Percentiles rank a stretch among this genome's conserved stretches.
Conservation (phyloP, 2,888 invertebrate species). For the Synergus japonicus region DNA sequence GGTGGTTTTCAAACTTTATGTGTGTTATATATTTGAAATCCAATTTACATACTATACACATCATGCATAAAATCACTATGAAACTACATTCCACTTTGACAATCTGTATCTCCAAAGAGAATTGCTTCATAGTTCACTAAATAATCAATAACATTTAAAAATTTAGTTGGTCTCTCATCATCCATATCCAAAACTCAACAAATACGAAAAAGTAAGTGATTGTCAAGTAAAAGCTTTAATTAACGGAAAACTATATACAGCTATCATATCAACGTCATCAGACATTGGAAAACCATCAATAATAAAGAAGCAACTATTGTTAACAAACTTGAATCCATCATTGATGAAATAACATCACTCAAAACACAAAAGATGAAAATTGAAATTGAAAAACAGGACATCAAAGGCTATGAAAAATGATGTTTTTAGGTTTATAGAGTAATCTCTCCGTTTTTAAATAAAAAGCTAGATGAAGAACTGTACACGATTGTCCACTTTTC, state of each 20-base stretch:
- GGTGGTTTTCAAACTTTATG: conserved; percentile 3
- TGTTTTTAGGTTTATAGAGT: neutral
- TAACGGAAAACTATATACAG: too few species aligned
- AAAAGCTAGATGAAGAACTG: neutral
- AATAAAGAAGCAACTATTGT: neutral
- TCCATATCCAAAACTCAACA: too few species aligned
- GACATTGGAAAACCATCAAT: too few species aligned
- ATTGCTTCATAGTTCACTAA: neutral
- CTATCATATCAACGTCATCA: neutral
- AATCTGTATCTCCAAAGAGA: neutral
- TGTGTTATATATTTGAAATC: conserved; percentile 6
- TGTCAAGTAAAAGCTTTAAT: too few species aligned
- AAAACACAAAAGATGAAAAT: neutral
- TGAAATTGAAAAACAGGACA: neutral
- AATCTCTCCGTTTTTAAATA: neutral
- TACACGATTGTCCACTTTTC: neutral
- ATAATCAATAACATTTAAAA: too few species aligned
- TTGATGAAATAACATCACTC: neutral
- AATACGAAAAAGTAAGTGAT: too few species aligned
- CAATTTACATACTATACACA: neutral
- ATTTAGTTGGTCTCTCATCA: too few species aligned
- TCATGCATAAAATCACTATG: neutral
- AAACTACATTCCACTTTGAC: neutral
- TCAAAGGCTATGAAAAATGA: neutral
- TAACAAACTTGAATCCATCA: neutral